Evolutionary conservation across 1,140 invertebrate species (phyloP), one percentile per base, ranked within the genome.

Genomic region (Watersipora subatra): DNA sequence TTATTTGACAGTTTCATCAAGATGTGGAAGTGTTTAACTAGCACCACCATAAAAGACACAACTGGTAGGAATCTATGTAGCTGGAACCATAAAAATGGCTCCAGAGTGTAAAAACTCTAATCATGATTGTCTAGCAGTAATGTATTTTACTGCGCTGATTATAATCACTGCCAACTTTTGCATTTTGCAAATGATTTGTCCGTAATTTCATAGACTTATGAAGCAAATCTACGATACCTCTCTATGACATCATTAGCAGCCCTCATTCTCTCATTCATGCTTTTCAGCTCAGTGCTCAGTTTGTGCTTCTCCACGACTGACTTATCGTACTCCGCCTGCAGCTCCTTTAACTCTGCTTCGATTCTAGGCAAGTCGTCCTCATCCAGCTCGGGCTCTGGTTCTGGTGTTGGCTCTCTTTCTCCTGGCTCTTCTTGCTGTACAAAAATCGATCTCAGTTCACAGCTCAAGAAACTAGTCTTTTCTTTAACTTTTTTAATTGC

Each of bases 201-300:
- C n/a, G n/a, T n/a, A n/a, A n/a, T n/a, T n/a, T n/a, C n/a, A n/a
- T n/a, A n/a, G n/a, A n/a, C n/a, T n/a, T n/a, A n/a, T n/a, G n/a
- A n/a, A n/a, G n/a, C n/a, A n/a, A n/a, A n/a, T n/a, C n/a, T n/a
- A n/a, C n/a, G n/a, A 55, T 61, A 80, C 78, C 77, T 78, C 62
- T 73, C 71, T 3, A 77, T 67, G 61, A 77, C 69, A 29, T 77
- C 74, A n/a, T 72, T 73, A n/a, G 78, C 76, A 20, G 78, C 76
- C 61, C 77, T 77, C 25, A 80, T 72, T n/a, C 77, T 68, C 66
- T 79, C 75, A 64, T 78, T 76, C 75, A 78, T 79, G n/a, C 75
- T 76, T 59, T 71, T 68, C 17, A 79, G 69, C 65, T 79, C 73
- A 64, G 74, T 76, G 63, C 78, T 73, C 15, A 79, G 70, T 26